These are phyloP conservation scores for Drosophila nebulosa DNA, from an alignment of 1,140 invertebrate genomes.

Conservation along the genomic window DNA sequence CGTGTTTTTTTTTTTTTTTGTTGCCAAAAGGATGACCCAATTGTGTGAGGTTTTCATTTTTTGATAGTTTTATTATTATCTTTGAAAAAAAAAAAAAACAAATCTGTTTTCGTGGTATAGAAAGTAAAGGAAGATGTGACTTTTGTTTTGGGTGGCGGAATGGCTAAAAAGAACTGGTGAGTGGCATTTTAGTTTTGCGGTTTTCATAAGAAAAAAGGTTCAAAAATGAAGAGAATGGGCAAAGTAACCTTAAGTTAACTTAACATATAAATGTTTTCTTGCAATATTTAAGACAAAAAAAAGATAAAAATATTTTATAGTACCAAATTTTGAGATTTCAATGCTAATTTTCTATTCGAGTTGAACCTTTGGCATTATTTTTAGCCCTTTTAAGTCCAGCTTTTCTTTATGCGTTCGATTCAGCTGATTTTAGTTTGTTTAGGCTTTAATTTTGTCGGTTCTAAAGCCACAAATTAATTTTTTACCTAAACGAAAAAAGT, in stretches of 20 bases:
- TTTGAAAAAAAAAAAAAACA: too few species aligned
- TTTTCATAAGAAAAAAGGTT: conserved; percentile 26
- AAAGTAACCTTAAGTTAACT: too few species aligned
- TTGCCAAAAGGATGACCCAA: conserved; percentile 55
- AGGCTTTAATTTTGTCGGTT: too few species aligned
- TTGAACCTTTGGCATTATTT: too few species aligned
- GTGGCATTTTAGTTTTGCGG: conserved; percentile 7
- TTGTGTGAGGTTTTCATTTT: conserved; percentile 48
- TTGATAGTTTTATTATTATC: conserved; percentile 2
- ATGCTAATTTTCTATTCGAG: too few species aligned
- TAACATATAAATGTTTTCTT: background rate
- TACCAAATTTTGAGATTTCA: too few species aligned
- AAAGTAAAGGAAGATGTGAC: conserved; percentile 51
- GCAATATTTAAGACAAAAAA: background rate
- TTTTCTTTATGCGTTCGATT: too few species aligned
- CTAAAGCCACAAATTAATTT: too few species aligned
- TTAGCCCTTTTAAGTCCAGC: too few species aligned
- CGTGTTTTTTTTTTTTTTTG: conserved; percentile 53
- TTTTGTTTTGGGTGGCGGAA: background rate
- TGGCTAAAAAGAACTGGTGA: background rate
- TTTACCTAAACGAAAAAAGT: too few species aligned
- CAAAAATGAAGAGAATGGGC: background rate
- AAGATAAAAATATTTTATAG: background rate
- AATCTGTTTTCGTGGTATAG: conserved; percentile 50
- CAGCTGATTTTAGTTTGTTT: too few species aligned